phyloP scores from a whole-genome alignment of 2,113 vertebrate genomes.

The Marmota flaviventris region DNA sequence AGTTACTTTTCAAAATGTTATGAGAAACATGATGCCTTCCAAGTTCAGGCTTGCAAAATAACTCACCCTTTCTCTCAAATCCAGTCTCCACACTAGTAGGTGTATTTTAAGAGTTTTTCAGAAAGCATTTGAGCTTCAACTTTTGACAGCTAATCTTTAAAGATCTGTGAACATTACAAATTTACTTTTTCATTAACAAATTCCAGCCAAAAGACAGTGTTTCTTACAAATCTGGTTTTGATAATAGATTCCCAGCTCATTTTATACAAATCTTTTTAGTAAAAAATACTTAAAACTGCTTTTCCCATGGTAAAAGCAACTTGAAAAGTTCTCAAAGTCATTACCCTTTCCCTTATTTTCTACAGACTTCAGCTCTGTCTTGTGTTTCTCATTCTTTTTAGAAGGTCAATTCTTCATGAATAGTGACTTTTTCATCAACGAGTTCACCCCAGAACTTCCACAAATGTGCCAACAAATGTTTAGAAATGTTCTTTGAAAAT shows the following conservation, averaged over 20 bases:
- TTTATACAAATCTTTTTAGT: conserved; percentile 31
- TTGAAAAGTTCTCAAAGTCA: not conserved
- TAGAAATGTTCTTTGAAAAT: conserved; percentile 61
- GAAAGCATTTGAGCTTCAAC: conserved; percentile 26
- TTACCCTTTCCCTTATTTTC: not conserved
- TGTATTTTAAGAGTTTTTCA: conserved; percentile 33
- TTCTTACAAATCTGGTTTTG: conserved; percentile 65
- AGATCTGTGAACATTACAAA: not conserved
- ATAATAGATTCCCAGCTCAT: conserved; percentile 46
- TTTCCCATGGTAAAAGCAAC: conserved; percentile 1
- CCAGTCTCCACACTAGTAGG: not conserved
- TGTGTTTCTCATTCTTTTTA: not conserved
- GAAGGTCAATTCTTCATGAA: conserved; percentile 29
- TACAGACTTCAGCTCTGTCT: not conserved
- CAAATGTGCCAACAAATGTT: conserved; percentile 57
- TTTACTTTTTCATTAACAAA: conserved; percentile 36
- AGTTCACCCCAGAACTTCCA: conserved; percentile 49
- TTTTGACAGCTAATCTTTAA: conserved; percentile 13
- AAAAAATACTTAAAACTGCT: conserved; percentile 23
- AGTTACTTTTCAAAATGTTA: conserved; percentile 67
- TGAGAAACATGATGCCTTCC: conserved; percentile 54
- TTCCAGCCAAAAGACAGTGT: conserved; percentile 8
- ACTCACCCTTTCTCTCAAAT: not conserved
- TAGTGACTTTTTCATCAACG: not conserved
- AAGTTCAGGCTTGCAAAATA: conserved; percentile 58